These are phyloP conservation scores for Clistopyga incitator DNA, from an alignment of 2,888 invertebrate genomes.

Conservation along the genomic window DNA sequence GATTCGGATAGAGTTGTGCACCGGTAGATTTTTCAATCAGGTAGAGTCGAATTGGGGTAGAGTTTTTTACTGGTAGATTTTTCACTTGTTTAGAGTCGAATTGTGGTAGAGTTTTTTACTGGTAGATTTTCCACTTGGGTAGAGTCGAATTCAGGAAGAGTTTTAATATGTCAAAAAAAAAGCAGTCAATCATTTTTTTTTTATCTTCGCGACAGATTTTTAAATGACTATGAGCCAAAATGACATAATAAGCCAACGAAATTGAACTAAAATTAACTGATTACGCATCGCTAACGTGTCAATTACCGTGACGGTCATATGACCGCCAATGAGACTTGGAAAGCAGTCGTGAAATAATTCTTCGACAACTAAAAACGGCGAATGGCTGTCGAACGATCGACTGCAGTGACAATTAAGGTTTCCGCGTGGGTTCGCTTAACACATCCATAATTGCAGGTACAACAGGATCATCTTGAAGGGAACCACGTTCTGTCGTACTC, in stretches of 20 bases:
- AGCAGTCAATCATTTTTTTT: neutral
- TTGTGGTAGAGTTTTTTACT: neutral
- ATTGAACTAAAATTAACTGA: too few species aligned
- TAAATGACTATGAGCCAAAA: neutral
- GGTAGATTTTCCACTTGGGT: neutral
- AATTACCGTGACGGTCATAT: neutral
- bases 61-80: neutral
- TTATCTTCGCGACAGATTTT: neutral
- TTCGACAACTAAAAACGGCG: neutral
- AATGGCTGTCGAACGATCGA: neutral
- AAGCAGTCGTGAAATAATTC: neutral
- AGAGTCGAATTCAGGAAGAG: neutral
- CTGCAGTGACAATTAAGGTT: neutral
- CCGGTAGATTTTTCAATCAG: too few species aligned
- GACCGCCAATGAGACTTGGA: neutral
- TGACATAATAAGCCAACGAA: neutral
- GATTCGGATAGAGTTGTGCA: too few species aligned
- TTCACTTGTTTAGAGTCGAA: too few species aligned
- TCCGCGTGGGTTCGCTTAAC: constrained; percentile 25
- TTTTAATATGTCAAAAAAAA: too few species aligned
- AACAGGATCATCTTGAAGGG: constrained; percentile 20
- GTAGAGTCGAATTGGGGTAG: too few species aligned
- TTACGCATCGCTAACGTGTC: neutral
- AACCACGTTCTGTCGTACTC: neutral
- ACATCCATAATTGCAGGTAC: constrained; percentile 43